Evolutionary conservation across 2,113 vertebrate genomes (phyloP).

Genomic region (Rhinoptilus africanus): DNA sequence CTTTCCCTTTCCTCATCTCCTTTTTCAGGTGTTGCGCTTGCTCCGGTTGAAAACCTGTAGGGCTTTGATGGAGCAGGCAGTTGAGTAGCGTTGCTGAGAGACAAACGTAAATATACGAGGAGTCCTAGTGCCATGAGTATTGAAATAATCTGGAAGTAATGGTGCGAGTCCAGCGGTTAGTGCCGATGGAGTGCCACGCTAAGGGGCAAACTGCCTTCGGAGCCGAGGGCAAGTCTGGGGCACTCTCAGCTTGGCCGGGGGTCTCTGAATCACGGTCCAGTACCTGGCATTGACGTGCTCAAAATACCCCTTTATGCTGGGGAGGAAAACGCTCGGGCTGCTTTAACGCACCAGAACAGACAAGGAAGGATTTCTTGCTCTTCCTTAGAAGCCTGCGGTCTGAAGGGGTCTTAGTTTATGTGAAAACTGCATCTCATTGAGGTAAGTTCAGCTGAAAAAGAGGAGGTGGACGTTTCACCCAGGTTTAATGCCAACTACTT

Average conservation of each 20-base stretch:
- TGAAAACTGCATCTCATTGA: neutral
- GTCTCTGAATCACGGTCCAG: accelerated
- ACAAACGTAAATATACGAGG: accelerated
- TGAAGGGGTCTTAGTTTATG: neutral
- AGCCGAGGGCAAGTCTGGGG: neutral
- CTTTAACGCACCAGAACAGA: neutral
- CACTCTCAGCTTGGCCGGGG: neutral
- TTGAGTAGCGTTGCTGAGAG: neutral
- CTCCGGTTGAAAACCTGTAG: neutral
- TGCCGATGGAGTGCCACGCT: neutral
- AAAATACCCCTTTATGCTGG: neutral
- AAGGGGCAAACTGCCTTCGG: accelerated
- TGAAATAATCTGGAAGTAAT: neutral
- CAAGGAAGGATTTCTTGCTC: neutral
- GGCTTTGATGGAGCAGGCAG: neutral
- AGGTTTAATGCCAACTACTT: neutral
- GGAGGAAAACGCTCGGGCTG: neutral
- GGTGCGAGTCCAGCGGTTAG: neutral
- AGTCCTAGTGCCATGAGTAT: neutral
- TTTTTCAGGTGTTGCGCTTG: neutral
- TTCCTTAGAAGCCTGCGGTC: accelerated
- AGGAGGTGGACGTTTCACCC: accelerated
- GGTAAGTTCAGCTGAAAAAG: neutral
- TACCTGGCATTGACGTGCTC: accelerated
- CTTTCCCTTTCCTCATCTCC: neutral